phyloP scores from a whole-genome alignment of 2,113 vertebrate genomes.

The Microcebus ravelobensis region DNA sequence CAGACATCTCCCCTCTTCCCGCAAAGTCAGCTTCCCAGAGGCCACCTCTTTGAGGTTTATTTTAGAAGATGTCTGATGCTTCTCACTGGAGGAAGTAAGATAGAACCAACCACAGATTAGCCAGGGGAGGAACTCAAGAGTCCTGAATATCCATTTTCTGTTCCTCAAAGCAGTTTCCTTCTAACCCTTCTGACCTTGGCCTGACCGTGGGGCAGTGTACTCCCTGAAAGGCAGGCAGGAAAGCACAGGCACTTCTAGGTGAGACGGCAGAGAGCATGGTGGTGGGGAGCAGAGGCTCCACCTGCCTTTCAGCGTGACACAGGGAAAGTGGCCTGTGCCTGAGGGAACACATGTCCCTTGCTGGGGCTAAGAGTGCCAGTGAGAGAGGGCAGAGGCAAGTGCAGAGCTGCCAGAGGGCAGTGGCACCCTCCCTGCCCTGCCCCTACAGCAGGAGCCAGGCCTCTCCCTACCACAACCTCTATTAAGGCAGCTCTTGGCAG shows the following conservation, averaged over 20 bases:
- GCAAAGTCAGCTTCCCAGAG: neutral
- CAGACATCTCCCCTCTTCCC: neutral
- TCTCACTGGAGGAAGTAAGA: conserved; percentile 32
- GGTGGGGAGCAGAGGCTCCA: neutral
- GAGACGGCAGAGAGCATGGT: neutral
- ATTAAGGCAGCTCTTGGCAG: conserved; percentile 31
- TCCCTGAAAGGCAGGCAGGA: neutral
- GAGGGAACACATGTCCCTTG: neutral
- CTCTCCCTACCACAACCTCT: neutral
- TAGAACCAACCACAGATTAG: neutral
- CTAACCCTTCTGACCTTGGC: neutral
- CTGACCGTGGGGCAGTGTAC: neutral
- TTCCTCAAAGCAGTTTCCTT: conserved; percentile 14
- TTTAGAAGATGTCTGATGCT: neutral
- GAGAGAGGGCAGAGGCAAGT: neutral
- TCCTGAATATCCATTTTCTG: neutral
- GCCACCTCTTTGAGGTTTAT: neutral
- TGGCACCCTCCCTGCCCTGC: neutral
- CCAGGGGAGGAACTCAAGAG: neutral
- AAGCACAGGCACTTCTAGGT: neutral
- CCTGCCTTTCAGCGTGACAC: neutral
- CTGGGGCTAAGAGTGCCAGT: neutral
- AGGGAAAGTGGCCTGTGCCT: neutral
- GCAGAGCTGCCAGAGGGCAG: neutral
- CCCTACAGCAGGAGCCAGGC: neutral